Evolutionary conservation across 2,113 vertebrate genomes (phyloP), one percentile per base, ranked within the genome.

Genomic region (Ramphastos sulfuratus): DNA sequence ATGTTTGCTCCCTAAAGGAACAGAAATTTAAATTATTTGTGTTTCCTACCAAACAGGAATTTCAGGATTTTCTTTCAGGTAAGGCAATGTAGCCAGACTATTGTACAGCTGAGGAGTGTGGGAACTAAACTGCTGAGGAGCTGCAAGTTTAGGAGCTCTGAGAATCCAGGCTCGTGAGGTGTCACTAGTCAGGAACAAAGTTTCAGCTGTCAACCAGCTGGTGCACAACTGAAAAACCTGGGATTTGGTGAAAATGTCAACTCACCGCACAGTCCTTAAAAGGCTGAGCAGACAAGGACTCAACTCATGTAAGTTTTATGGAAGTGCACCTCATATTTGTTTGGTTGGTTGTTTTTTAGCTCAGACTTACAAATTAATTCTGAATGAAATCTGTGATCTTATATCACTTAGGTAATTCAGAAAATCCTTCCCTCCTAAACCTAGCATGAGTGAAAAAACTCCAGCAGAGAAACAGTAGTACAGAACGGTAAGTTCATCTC

Each of bases 21-120:
- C 72, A 83, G 81, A 92, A 72, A 89, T 75, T 77, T 37, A 80
- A 91, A 95, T 94, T 69, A 83, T 48, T 48, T 58, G 11, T 46
- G 24, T 69, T 95, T 91, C 76, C 76, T 75, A 87, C 65, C 74
- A 42, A 92, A 92, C 65, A 69, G 76, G 90, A 88, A 94, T 91
- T 83, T 95, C 93, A 92, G 82, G 95, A 90, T 83, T 94, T 82
- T 39, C 61, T 87, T 91, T 91, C 44, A 66, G 83, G 61, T 50
- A 31, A 82, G 35, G 20, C 42, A 77, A 4, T 60, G 52, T 42
- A 66, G 55, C 44, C 52, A 59, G 70, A 84, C 48, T 60, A n/a
- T 27, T 69, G 42, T 42, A 30, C 2, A 70, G 75, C 39, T 80
- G n/a, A 66, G 55, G 78, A 85, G 37, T 56, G 64, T 70, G 74